Base-by-base conservation (phyloP, 92 coral and sea anemone species). In the Isaurus tuberculatus region DNA sequence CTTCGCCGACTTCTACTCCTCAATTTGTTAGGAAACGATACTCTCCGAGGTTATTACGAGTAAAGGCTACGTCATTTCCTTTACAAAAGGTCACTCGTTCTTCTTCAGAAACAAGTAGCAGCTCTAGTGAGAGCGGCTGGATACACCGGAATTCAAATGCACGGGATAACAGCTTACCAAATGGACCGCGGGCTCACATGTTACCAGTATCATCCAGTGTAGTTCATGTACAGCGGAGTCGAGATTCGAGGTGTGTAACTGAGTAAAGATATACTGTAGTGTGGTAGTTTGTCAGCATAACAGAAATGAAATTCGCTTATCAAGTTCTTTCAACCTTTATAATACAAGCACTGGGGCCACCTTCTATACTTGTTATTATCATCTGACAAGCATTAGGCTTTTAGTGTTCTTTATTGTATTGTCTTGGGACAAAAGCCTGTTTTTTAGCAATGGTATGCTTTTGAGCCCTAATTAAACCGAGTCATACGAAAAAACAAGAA, bases 51-150 rank as follows among this genome's bases (percentile, higher is more conserved):
- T 44, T 83, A 16, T 84, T 93, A 29, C 91, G 88, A 27, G 90
- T 88, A 10, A 79, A 74, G 8, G 15, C 84, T 14, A 83, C 86
- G 49, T 82, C 80, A 0, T 28, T 65, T 61, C 57, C 81, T 11
- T n/a, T 66, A 17, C 72, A 58, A 22, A 80, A 79, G 17, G 81
- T 93, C 20, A 72, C 78, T 25, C 94, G 97, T 53, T 91, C 92
- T 46, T 89, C 92, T 46, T 93, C 97, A 29, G 88, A 87, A 30
- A 92, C 92, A 23, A 93, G 97, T 73, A 93, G 92, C 84, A 93
- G 97, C 68, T 93, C 97, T 7, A 89, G 97, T 68, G 94, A 88
- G 29, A 86, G 97, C 25, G 83, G 88, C 53, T 94, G 91, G 63
- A 91, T 91, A 73, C 86, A 83, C 87, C 87, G 85, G 13, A 84